Percentiles rank a stretch among this genome's conserved stretches.
These are phyloP conservation scores for Kuschelorhynchus macadamiae DNA, from an alignment of 2,888 invertebrate species.

Conservation along the genomic window DNA sequence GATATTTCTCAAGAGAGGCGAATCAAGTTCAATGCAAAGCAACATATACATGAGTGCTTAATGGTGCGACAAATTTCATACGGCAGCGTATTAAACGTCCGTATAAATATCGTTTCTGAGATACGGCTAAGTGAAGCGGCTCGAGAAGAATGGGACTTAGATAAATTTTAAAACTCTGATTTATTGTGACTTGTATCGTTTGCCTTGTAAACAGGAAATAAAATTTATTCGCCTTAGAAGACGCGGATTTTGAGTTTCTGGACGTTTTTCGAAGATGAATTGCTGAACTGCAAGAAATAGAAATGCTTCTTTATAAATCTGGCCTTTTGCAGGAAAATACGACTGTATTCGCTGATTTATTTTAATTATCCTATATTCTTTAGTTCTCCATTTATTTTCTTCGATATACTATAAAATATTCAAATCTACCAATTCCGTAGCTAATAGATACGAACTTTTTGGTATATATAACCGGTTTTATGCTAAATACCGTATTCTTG, in stretches of 20 bases:
- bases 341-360: conserved; percentile 8
- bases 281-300: conserved; percentile 2
- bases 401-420: no score
- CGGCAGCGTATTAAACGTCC: conserved; percentile 67
- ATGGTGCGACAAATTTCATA: conserved; percentile 69
- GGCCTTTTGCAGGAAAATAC: not conserved
- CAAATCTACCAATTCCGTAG: no score
- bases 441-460: no score
- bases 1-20: not conserved
- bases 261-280: conserved; percentile 16
- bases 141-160: conserved; percentile 67
- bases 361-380: not conserved
- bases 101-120: conserved; percentile 67
- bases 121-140: conserved; percentile 67
- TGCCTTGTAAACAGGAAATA: conserved; percentile 64
- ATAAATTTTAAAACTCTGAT: conserved; percentile 68
- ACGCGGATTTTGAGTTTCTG: conserved; percentile 33
- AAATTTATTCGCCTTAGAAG: conserved; percentile 60
- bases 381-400: no score
- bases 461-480: no score
- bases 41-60: conserved; percentile 66
- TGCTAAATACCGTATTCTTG: no score
- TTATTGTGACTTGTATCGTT: conserved; percentile 65
- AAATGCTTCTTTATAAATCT: conserved; percentile 1
- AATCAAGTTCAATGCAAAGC: conserved; percentile 57